Evolutionary conservation across 2,888 invertebrate species (phyloP), one percentile per base, ranked within the genome.

Genomic region (Priocnemis perturbator): DNA sequence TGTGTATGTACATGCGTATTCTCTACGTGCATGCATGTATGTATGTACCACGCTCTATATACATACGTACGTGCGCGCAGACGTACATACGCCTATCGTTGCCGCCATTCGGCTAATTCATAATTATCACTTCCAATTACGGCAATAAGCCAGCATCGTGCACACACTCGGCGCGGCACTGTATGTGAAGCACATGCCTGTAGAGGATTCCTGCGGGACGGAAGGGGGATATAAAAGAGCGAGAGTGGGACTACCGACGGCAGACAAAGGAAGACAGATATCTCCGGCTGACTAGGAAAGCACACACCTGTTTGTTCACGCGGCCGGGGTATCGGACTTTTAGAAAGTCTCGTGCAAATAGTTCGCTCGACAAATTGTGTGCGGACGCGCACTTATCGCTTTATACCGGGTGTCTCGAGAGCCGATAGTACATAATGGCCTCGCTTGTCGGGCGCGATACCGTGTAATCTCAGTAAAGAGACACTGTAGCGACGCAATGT

Each of bases 41-140:
- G 45, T 58, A 60, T 44, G 55, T 60, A 52, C 60, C 3, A 60
- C 67, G 45, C 23, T 37, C 37, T 11, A 37, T 11, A 37, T 37
- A 37, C 11, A 9, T 11, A 11, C 7, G 11, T 37, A 37, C 14
- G 37, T 26, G 26, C 26, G 26, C 3, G 7, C 3, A 26, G 56
- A 56, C 57, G 30, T n/a, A n/a, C n/a, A n/a, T 63, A 58, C 62
- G 55, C 52, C 52, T 45, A 57, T 37, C 64, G 56, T 55, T 21
- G 53, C 61, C 61, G 62, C 50, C 47, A n/a, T 64, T 56, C 71
- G 66, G 68, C 62, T 75, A 71, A 73, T 77, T 69, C 58, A 52
- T 70, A 69, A 76, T 78, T 76, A 73, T 77, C 74, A 60, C 61
- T 68, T 60, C 57, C 67, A 70, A 71, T 79, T 66, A 68, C 65